Evolutionary conservation across 2,113 vertebrate species (phyloP).

Genomic region (Bostrychus sinensis): DNA sequence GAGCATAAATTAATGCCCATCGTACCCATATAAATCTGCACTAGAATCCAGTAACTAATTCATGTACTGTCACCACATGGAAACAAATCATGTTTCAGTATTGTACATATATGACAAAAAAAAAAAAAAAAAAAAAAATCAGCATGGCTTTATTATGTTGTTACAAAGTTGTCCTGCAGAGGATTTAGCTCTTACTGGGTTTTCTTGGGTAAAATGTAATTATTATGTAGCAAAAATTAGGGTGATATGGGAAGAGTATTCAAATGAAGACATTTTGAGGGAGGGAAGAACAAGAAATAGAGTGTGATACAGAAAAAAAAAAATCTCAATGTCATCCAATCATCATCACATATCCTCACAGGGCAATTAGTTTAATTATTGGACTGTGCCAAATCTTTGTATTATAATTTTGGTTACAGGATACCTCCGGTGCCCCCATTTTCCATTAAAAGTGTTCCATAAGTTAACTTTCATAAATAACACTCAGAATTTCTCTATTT

Average conservation of each 20-base stretch:
- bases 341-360: conserved; percentile 60
- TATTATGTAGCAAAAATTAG: conserved; percentile 79
- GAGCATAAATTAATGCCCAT: background rate
- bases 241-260: conserved; percentile 69
- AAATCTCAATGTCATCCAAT: conserved; percentile 73
- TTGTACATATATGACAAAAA: background rate
- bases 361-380: conserved; percentile 80
- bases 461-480: conserved; percentile 63
- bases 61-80: background rate
- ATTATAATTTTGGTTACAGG: conserved; percentile 69
- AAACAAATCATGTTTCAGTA: background rate
- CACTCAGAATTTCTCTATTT: conserved; percentile 49
- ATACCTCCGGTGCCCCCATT: conserved; percentile 60
- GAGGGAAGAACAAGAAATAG: conserved; percentile 48
- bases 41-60: conserved; percentile 2
- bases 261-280: conserved; percentile 46
- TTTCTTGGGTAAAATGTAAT: conserved; percentile 74
- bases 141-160: conserved; percentile 58
- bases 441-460: conserved; percentile 62
- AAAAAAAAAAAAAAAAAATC: background rate
- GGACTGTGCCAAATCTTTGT: conserved; percentile 70
- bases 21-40: background rate
- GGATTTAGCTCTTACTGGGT: conserved; percentile 58
- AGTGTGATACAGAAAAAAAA: conserved; percentile 56
- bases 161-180: conserved; percentile 69